Conservation (phyloP, 2,113 vertebrate species). For the Phycodurus eques region DNA sequence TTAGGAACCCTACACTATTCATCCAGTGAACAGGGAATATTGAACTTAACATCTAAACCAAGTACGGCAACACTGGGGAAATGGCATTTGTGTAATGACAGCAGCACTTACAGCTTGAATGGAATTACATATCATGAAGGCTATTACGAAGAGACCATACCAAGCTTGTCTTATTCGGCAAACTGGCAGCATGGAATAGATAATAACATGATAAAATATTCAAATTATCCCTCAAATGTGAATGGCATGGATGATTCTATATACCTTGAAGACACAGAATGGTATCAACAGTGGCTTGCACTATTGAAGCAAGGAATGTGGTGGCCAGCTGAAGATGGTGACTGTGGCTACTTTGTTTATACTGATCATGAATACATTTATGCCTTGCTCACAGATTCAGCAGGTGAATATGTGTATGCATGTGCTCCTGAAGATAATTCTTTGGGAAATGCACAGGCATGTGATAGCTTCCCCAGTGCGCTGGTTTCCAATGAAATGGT, state of each 20-base stretch:
- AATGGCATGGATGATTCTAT: slow-evolving; percentile 71
- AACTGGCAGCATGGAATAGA: slow-evolving; percentile 70
- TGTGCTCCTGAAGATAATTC: slow-evolving; percentile 80
- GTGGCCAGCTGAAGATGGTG: slow-evolving; percentile 90
- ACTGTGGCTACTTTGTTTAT: slow-evolving; percentile 93
- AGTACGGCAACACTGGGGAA: slow-evolving; percentile 51
- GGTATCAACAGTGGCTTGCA: slow-evolving; percentile 88
- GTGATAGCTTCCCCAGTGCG: slow-evolving; percentile 66
- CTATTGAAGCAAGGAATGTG: slow-evolving; percentile 88
- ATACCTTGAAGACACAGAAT: slow-evolving; percentile 79
- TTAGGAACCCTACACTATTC: slow-evolving; percentile 38
- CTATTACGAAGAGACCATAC: slow-evolving; percentile 75
- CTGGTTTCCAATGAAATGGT: slow-evolving; percentile 78
- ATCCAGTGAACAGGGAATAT: slow-evolving; percentile 48
- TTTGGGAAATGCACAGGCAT: slow-evolving; percentile 69
- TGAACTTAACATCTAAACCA: slow-evolving; percentile 71
- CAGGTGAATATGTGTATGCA: slow-evolving; percentile 85
- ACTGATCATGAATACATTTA: slow-evolving; percentile 90
- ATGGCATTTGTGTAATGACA: slow-evolving; percentile 64
- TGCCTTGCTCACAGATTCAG: slow-evolving; percentile 87
- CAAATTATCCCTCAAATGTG: slow-evolving; percentile 69
- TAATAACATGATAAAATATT: slow-evolving; percentile 66
- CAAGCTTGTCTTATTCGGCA: slow-evolving; percentile 72
- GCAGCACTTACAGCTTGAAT: slow-evolving; percentile 73
- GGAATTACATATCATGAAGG: slow-evolving; percentile 80